Conservation (phyloP, 1,140 invertebrate genomes). For the Drosophila obscura region DNA sequence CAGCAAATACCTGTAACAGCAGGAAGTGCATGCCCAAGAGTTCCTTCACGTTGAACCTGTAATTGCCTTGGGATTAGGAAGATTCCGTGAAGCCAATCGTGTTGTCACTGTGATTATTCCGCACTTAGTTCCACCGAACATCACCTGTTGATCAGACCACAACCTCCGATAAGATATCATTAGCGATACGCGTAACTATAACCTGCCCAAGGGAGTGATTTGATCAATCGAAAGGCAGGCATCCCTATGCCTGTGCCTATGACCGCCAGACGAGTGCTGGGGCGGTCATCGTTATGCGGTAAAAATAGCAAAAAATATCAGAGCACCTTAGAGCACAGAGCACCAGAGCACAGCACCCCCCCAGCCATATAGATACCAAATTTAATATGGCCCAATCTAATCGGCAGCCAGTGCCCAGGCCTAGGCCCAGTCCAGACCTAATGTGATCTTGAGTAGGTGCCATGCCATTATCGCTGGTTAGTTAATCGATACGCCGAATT, state of each 20-base stretch:
- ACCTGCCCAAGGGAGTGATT: background rate
- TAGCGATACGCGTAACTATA: background rate
- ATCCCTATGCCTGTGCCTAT: background rate
- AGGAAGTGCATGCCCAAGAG: no score
- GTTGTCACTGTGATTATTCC: background rate
- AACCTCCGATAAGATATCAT: slow-evolving; percentile 6
- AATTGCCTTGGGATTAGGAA: background rate
- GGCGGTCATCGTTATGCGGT: slow-evolving; percentile 36
- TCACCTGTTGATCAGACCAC: background rate
- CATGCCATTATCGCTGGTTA: slow-evolving; percentile 38
- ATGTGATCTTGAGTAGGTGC: slow-evolving; percentile 50
- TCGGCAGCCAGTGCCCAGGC: slow-evolving; percentile 6
- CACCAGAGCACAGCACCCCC: background rate
- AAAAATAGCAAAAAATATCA: background rate
- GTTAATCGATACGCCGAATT: slow-evolving; percentile 59
- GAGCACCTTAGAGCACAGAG: background rate
- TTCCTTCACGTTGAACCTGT: no score
- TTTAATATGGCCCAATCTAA: slow-evolving; percentile 50
- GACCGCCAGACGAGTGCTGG: background rate
- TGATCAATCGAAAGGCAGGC: background rate
- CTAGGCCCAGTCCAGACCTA: slow-evolving; percentile 11
- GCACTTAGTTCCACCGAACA: background rate
- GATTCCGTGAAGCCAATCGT: background rate
- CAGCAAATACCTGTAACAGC: no score
- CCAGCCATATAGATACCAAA: slow-evolving; percentile 30